phyloP scores from a whole-genome alignment of 2,113 vertebrate species.

The Caretta caretta region DNA sequence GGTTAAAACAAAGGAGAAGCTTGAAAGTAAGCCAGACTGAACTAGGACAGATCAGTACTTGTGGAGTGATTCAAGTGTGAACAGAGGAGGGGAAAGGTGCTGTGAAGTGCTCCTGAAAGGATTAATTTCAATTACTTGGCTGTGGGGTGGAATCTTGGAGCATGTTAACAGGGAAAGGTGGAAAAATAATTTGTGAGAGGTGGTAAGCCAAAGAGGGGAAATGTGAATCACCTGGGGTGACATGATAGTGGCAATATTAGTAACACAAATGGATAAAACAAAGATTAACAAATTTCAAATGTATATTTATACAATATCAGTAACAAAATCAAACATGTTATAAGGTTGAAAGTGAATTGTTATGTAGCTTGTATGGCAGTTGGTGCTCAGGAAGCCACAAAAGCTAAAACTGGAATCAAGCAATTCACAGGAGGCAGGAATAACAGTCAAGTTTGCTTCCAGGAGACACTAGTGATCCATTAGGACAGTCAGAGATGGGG shows the following conservation, averaged over 20 bases:
- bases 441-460: not conserved
- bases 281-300: not conserved
- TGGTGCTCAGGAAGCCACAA: not conserved
- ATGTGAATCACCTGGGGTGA: not conserved
- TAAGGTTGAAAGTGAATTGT: not conserved
- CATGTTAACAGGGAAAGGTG: not conserved
- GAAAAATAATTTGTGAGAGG: not conserved
- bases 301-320: not conserved
- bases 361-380: not conserved
- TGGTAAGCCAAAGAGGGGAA: not conserved
- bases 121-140: not conserved
- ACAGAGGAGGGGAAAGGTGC: not conserved
- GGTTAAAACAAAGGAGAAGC: not conserved
- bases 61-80: not conserved
- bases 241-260: not conserved
- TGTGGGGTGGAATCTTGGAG: not conserved
- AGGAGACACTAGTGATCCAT: rapidly evolving
- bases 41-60: not conserved
- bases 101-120: not conserved
- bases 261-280: not conserved
- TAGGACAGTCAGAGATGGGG: not conserved
- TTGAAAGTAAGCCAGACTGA: not conserved
- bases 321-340: not conserved
- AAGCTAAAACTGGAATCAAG: slow-evolving; percentile 7
- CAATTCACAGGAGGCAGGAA: slow-evolving; percentile 11